Percentiles rank a stretch among this genome's conserved stretches.
phyloP scores from a whole-genome alignment of 2,113 vertebrate species.

The Pelobates fuscus region DNA sequence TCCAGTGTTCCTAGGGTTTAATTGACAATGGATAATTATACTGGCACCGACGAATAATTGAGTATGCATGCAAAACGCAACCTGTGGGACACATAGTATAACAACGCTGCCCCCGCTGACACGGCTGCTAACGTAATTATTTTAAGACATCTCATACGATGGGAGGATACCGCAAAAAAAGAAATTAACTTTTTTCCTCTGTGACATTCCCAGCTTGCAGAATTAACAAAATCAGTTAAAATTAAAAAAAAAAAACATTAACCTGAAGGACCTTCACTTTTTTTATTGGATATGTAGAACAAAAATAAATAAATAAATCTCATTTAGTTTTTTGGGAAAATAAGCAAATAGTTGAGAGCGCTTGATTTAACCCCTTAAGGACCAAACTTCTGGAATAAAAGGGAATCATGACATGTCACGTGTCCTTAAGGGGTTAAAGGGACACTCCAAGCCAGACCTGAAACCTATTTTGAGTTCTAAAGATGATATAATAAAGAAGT shows the following conservation, averaged over 20 bases:
- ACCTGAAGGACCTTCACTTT: neutral
- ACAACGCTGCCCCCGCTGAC: constrained; percentile 15
- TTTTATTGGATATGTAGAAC: too few species aligned
- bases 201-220: neutral
- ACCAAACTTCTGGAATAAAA: too few species aligned
- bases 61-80: constrained; percentile 17
- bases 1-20: neutral
- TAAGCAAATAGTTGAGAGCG: too few species aligned
- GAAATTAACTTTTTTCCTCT: constrained; percentile 3
- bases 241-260: neutral
- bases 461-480: too few species aligned
- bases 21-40: constrained; percentile 29
- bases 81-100: constrained; percentile 19
- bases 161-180: neutral
- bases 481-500: too few species aligned
- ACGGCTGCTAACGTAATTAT: constrained; percentile 23
- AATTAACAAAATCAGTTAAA: neutral
- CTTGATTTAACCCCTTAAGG: too few species aligned
- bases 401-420: too few species aligned
- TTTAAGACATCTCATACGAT: neutral
- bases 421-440: too few species aligned
- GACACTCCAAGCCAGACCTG: too few species aligned
- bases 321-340: too few species aligned
- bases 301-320: too few species aligned
- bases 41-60: constrained; percentile 19